phyloP scores from a whole-genome alignment of 2,888 invertebrate genomes.

The Siphlonurus alternatus region DNA sequence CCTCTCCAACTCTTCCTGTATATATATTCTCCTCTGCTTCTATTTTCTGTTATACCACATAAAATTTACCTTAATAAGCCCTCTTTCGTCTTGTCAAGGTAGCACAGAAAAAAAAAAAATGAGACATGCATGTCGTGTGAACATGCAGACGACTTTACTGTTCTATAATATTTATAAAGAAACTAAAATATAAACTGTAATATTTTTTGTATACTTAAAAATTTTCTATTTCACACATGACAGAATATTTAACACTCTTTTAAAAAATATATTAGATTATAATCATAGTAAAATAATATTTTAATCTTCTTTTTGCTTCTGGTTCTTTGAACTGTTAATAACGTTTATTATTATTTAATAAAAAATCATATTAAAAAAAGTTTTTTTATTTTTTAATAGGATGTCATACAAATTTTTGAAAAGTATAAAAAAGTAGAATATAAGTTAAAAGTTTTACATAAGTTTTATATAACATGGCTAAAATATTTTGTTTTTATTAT shows the following conservation, averaged over 20 bases:
- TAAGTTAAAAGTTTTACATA: no score
- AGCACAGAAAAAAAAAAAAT: background rate
- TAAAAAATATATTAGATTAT: background rate
- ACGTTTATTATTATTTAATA: background rate
- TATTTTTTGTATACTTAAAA: background rate
- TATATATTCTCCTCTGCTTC: background rate
- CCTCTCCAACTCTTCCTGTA: background rate
- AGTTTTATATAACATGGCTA: no score
- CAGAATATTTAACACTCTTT: background rate
- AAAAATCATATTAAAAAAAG: background rate
- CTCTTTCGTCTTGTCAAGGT: no score
- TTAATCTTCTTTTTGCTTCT: background rate
- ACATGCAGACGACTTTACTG: background rate
- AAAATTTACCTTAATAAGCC: background rate
- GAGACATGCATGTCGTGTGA: background rate
- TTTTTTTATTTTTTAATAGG: background rate
- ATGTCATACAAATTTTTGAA: no score
- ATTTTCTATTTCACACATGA: background rate
- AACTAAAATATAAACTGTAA: background rate
- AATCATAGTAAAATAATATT: background rate
- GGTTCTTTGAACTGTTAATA: background rate
- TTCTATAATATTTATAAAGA: background rate
- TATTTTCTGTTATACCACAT: background rate
- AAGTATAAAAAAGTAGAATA: no score
- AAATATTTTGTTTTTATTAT: no score